These are phyloP conservation scores for Forbesichthys agassizii DNA, from an alignment of 2,113 vertebrate species.

Conservation along the genomic window DNA sequence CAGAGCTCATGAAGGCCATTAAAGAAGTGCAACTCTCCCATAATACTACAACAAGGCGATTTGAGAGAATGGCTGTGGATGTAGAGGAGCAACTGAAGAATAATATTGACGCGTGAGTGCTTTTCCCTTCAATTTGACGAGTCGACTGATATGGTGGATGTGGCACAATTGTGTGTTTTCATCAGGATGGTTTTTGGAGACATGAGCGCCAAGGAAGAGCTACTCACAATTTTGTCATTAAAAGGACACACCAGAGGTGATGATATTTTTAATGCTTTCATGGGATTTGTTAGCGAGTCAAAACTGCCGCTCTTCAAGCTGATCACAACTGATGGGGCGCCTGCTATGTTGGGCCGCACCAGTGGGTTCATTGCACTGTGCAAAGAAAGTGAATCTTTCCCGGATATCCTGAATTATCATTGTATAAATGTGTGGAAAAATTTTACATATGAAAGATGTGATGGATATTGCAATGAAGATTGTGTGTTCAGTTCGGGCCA, in stretches of 20 bases:
- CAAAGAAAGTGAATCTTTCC: slow-evolving; percentile 3
- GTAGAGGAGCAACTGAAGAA: neutral
- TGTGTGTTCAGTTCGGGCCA: too few species aligned
- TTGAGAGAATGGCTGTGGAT: neutral
- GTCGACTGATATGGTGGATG: neutral
- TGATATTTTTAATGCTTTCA: too few species aligned
- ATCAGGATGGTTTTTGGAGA: slow-evolving; percentile 21
- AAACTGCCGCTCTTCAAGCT: neutral
- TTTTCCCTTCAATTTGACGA: neutral
- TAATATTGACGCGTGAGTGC: neutral
- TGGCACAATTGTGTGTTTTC: slow-evolving; percentile 1
- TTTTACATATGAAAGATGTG: too few species aligned
- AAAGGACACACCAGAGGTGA: too few species aligned
- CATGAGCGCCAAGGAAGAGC: slow-evolving; percentile 13
- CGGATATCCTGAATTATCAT: slow-evolving; percentile 1
- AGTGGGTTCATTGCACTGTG: neutral
- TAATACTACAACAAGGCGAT: neutral
- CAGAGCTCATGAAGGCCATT: neutral
- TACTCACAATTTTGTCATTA: too few species aligned
- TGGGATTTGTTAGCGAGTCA: too few species aligned
- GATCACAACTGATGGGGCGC: neutral
- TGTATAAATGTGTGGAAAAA: too few species aligned
- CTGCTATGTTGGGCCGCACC: neutral
- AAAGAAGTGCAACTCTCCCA: neutral
- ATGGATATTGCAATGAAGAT: too few species aligned